Conservation (phyloP, 2,113 vertebrate species). For the Trichechus manatus region DNA sequence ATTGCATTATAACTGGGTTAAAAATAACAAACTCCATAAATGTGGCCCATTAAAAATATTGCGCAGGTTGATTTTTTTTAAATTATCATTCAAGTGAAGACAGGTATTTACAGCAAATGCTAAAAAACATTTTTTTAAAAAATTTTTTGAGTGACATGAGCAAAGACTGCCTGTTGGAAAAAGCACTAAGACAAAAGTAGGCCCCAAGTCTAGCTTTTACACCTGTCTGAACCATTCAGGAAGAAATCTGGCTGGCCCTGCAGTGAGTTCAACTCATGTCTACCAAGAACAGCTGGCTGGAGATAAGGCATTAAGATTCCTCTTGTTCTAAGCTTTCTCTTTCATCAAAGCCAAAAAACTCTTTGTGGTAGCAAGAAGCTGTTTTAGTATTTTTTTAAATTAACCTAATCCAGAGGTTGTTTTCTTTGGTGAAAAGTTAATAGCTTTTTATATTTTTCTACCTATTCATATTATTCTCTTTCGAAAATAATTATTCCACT, state of each 20-base stretch:
- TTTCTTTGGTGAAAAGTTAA: constrained; percentile 33
- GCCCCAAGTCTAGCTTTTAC: constrained; percentile 18
- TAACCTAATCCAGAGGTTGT: constrained; percentile 65
- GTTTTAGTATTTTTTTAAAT: constrained; percentile 71
- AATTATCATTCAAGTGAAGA: not conserved
- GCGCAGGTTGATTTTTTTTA: not conserved
- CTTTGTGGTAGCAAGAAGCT: constrained; percentile 66
- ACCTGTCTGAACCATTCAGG: constrained; percentile 26
- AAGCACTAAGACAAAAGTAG: constrained; percentile 8
- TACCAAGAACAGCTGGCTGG: constrained; percentile 69
- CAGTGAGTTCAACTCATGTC: constrained; percentile 66
- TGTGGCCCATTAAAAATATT: constrained; percentile 5
- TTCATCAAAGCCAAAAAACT: constrained; percentile 43
- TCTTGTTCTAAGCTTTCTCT: constrained; percentile 63
- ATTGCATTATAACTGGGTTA: not conserved
- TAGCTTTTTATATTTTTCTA: not conserved
- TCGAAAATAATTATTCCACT: constrained; percentile 18
- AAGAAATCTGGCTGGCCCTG: not conserved
- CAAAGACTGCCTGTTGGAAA: not conserved
- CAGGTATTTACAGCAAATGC: not conserved
- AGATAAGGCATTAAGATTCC: constrained; percentile 26
- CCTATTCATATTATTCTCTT: not conserved
- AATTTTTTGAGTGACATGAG: constrained; percentile 57
- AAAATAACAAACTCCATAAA: not conserved
- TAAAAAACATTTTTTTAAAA: not conserved